Percentiles rank a stretch among this genome's conserved stretches.
These are phyloP conservation scores for Pelmatolapia mariae DNA, from an alignment of 2,113 vertebrate genomes.

Conservation along the genomic window DNA sequence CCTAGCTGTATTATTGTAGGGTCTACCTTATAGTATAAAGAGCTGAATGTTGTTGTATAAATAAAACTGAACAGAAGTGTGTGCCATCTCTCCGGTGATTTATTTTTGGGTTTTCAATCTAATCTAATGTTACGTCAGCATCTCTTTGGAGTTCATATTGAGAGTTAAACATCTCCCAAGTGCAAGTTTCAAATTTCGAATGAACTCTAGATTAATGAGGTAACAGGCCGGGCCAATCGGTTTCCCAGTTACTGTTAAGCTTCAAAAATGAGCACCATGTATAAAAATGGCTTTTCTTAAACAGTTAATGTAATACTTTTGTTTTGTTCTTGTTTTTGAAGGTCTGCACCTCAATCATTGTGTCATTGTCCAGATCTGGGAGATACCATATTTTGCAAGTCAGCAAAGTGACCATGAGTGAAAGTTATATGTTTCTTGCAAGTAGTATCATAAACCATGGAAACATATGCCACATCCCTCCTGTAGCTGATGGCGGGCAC, in stretches of 20 bases:
- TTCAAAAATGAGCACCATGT: not conserved
- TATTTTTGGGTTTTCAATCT: not conserved
- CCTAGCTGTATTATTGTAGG: not conserved
- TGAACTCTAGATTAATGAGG: not conserved
- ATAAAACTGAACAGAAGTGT: not conserved
- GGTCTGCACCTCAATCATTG: not conserved
- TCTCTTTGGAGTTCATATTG: not conserved
- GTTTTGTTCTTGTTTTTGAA: not conserved
- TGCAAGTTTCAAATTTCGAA: not conserved
- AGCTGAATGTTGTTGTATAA: not conserved
- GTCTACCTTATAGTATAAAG: not conserved
- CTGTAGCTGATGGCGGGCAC: not conserved
- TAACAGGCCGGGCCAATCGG: not conserved
- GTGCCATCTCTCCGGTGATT: not conserved
- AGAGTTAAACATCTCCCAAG: not conserved
- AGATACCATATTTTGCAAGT: not conserved
- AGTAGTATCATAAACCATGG: not conserved
- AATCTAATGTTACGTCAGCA: not conserved
- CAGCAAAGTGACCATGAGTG: not conserved
- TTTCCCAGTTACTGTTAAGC: not conserved
- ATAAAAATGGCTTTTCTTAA: not conserved
- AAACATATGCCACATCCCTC: not conserved
- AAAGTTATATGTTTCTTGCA: not conserved
- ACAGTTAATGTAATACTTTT: not conserved
- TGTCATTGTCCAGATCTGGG: not conserved